Evolutionary conservation across 2,797 vertebrate species (phyloP).

Genomic region (Urophycis tenuis): DNA sequence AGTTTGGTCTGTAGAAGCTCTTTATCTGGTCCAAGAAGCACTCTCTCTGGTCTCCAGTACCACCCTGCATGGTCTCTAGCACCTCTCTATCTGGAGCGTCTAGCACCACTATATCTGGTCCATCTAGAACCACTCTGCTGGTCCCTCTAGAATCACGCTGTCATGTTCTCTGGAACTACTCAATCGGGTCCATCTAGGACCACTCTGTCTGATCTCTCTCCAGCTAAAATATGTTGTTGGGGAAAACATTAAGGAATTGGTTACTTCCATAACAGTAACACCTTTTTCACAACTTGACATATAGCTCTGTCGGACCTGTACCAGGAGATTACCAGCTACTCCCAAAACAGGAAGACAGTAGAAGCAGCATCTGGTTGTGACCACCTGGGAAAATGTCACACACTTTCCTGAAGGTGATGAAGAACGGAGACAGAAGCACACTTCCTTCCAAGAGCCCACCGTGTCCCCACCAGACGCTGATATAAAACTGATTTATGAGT

Average conservation of each 20-base stretch:
- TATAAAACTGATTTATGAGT: neutral
- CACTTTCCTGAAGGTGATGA: neutral
- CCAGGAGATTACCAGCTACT: no score
- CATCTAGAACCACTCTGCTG: neutral
- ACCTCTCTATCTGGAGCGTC: neutral
- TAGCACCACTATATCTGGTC: neutral
- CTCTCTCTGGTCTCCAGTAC: neutral
- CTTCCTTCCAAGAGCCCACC: neutral
- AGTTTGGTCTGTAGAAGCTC: neutral
- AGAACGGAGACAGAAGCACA: neutral
- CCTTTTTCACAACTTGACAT: no score
- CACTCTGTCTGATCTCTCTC: neutral
- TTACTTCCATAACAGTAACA: no score
- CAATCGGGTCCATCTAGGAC: neutral
- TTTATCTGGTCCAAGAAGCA: neutral
- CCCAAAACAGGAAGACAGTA: neutral
- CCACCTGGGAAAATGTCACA: neutral
- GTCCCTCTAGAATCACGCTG: no score
- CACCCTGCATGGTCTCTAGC: neutral
- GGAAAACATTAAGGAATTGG: no score
- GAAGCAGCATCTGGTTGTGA: neutral
- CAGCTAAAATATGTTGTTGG: neutral
- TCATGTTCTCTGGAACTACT: neutral
- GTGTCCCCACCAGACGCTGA: neutral
- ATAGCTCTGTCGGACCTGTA: no score